phyloP scores from a whole-genome alignment of 1,140 invertebrate species.

The Macrobrachium rosenbergii region DNA sequence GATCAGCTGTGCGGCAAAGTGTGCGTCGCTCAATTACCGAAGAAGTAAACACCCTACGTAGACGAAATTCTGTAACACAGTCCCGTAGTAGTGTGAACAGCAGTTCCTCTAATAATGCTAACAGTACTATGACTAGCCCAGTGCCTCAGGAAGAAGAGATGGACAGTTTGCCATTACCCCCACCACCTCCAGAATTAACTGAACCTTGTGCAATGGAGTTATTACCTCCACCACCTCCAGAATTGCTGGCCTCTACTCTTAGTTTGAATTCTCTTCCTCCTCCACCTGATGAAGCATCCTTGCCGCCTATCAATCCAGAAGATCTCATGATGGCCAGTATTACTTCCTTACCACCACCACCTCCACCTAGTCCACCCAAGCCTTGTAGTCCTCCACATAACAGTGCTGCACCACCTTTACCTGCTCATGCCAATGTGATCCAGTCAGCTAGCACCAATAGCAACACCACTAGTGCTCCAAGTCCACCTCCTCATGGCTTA shows the following conservation, averaged over 20 bases:
- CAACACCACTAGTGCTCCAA: slow-evolving; percentile 81
- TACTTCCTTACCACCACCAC: slow-evolving; percentile 68
- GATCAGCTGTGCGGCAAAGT: slow-evolving; percentile 65
- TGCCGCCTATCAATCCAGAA: slow-evolving; percentile 66
- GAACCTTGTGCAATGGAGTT: slow-evolving; percentile 66
- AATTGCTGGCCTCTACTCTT: slow-evolving; percentile 66
- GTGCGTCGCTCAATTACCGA: slow-evolving; percentile 69
- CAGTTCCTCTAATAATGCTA: slow-evolving; percentile 30
- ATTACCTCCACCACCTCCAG: slow-evolving; percentile 72
- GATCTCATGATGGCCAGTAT: slow-evolving; percentile 67
- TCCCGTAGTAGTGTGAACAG: slow-evolving; percentile 42
- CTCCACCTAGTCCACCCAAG: slow-evolving; percentile 67
- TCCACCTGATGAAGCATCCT: slow-evolving; percentile 67
- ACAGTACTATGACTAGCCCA: slow-evolving; percentile 49
- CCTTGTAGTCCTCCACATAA: slow-evolving; percentile 59
- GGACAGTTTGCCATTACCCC: slow-evolving; percentile 68
- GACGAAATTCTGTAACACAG: slow-evolving; percentile 68
- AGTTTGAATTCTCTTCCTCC: slow-evolving; percentile 70
- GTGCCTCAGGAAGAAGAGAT: slow-evolving; percentile 60
- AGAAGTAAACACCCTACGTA: slow-evolving; percentile 72
- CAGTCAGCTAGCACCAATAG: slow-evolving; percentile 67
- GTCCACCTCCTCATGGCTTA: slow-evolving; percentile 72
- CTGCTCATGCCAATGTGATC: slow-evolving; percentile 70
- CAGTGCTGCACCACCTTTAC: slow-evolving; percentile 67
- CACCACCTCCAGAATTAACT: slow-evolving; percentile 68